Conservation (phyloP, 2,797 vertebrate species). For the Mormyrops attenuatus region DNA sequence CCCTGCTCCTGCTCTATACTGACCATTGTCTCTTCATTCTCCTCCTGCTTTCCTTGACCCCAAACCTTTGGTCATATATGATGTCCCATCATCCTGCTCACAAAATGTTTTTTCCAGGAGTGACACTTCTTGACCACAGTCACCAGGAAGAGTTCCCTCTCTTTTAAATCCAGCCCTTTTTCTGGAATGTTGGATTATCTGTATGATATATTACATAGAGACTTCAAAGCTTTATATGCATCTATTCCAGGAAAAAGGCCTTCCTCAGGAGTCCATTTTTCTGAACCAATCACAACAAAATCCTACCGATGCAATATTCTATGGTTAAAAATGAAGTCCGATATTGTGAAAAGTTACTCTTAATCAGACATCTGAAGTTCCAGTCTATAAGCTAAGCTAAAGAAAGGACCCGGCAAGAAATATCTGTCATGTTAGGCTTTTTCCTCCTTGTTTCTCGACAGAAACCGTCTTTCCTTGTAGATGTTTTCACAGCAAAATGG, state of each 20-base stretch:
- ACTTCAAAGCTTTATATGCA: background rate
- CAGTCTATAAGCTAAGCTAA: background rate
- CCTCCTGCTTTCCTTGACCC: background rate
- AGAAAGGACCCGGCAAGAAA: background rate
- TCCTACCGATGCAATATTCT: background rate
- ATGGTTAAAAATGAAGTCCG: background rate
- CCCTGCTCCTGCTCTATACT: background rate
- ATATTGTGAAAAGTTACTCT: background rate
- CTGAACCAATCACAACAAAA: background rate
- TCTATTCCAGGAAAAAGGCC: background rate
- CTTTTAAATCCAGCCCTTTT: background rate
- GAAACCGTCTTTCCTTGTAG: conserved; percentile 26
- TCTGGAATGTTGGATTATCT: background rate
- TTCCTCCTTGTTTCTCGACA: conserved; percentile 22
- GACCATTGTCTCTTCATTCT: background rate
- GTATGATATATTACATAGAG: background rate
- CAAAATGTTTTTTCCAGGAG: background rate
- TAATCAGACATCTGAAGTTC: background rate
- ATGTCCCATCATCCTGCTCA: background rate
- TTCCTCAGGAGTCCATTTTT: background rate
- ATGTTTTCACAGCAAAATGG: conserved; percentile 30
- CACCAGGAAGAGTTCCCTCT: background rate
- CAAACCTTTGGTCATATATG: background rate
- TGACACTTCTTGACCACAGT: background rate
- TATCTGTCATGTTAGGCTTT: background rate